Evolutionary conservation across 2,113 vertebrate species (phyloP).

Genomic region (Recurvirostra avosetta): DNA sequence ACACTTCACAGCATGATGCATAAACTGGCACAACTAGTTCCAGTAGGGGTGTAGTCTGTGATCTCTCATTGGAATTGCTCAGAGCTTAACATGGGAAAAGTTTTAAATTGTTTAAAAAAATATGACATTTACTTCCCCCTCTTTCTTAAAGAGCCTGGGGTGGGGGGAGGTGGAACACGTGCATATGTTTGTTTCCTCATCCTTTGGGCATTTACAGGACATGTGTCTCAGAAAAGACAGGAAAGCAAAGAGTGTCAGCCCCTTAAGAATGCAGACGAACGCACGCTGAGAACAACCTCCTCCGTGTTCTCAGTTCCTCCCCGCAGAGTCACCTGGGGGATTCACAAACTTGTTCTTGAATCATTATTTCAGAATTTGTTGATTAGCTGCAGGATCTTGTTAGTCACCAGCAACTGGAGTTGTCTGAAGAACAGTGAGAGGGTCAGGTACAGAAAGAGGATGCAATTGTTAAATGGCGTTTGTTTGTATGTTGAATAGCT

Average conservation of each 20-base stretch:
- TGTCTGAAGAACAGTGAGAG: not conserved
- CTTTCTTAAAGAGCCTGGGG: not conserved
- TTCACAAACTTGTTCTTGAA: not conserved
- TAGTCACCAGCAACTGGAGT: not conserved
- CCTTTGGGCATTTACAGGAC: not conserved
- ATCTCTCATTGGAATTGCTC: not conserved
- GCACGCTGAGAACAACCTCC: not conserved
- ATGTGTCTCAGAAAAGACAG: not conserved
- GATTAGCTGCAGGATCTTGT: not conserved
- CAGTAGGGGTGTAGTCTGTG: not conserved
- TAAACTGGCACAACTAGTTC: not conserved
- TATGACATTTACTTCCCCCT: not conserved
- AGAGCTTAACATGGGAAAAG: not conserved
- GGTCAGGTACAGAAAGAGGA: not conserved
- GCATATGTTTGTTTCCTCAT: not conserved
- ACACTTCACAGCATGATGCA: not conserved
- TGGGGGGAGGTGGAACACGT: not conserved
- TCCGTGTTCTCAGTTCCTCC: not conserved
- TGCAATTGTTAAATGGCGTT: not conserved
- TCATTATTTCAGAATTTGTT: not conserved
- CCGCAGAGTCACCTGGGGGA: not conserved
- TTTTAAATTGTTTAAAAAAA: not conserved
- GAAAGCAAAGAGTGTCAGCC: not conserved
- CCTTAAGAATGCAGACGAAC: not conserved
- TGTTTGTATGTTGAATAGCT: not conserved